A percentile compares a stretch with the other conserved stretches of the same genome.
phyloP scores from a whole-genome alignment of 2,113 vertebrate species.

The Clarias gariepinus region DNA sequence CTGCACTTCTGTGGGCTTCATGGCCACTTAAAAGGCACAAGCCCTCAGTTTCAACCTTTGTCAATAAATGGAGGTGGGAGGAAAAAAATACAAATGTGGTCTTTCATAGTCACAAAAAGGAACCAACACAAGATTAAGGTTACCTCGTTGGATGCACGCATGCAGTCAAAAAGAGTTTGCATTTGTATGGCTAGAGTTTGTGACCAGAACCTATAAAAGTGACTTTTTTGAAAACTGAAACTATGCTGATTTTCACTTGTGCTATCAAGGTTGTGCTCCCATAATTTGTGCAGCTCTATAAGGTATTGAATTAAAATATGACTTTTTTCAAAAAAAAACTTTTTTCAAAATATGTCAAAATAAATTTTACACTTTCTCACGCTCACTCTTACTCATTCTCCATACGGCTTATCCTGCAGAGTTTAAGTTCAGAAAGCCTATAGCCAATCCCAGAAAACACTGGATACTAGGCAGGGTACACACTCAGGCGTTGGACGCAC shows the following conservation, averaged over 20 bases:
- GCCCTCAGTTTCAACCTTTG: constrained; percentile 22
- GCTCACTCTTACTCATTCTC: too few species aligned
- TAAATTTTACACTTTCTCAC: too few species aligned
- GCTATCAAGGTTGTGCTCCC: too few species aligned
- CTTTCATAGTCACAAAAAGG: constrained; percentile 53
- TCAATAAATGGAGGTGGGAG: constrained; percentile 26
- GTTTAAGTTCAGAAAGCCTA: too few species aligned
- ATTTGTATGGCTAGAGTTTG: constrained; percentile 32
- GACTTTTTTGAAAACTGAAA: constrained; percentile 5
- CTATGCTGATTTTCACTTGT: not conserved
- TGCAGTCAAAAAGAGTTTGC: constrained; percentile 37
- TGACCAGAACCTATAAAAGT: constrained; percentile 45
- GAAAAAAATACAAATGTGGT: constrained; percentile 41
- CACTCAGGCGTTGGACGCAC: too few species aligned
- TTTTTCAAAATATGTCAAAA: not conserved
- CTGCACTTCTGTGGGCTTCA: constrained; percentile 32
- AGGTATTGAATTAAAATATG: not conserved
- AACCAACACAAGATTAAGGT: constrained; percentile 50
- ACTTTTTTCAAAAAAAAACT: too few species aligned
- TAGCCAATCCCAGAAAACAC: too few species aligned
- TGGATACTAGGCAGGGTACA: too few species aligned
- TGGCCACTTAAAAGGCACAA: constrained; percentile 40
- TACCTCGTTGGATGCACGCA: constrained; percentile 43
- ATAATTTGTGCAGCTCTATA: too few species aligned
- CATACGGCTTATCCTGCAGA: too few species aligned